These are phyloP conservation scores for Trichopria drosophilae DNA, from an alignment of 2,888 invertebrate species.

Conservation along the genomic window DNA sequence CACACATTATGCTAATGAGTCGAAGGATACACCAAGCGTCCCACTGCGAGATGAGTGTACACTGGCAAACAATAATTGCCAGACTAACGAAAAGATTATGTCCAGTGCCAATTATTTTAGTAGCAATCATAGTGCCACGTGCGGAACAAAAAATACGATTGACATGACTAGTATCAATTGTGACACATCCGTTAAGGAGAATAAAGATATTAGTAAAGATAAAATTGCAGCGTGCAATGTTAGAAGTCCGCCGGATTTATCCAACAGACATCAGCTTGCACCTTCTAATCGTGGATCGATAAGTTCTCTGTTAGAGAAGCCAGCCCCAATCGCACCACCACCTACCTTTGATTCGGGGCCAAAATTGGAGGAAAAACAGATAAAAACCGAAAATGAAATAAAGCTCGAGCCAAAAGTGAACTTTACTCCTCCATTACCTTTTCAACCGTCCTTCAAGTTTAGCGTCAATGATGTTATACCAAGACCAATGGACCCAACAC, in stretches of 20 bases:
- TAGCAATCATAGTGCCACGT: constrained; percentile 30
- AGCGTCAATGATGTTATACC: constrained; percentile 44
- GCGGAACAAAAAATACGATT: too few species aligned
- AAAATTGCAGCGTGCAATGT: too few species aligned
- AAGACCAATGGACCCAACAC: constrained; percentile 44
- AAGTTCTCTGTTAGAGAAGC: too few species aligned
- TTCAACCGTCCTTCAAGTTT: constrained; percentile 47
- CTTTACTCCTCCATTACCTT: constrained; percentile 39
- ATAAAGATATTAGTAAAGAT: too few species aligned
- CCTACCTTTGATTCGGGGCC: not conserved
- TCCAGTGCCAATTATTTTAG: constrained; percentile 38
- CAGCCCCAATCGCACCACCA: too few species aligned
- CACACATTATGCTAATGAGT: constrained; percentile 32
- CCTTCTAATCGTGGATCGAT: too few species aligned
- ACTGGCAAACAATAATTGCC: constrained; percentile 5
- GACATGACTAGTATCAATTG: too few species aligned
- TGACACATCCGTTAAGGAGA: constrained; percentile 8
- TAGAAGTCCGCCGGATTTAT: too few species aligned
- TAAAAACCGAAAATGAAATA: constrained; percentile 36
- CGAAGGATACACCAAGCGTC: constrained; percentile 23
- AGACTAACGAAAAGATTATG: constrained; percentile 28
- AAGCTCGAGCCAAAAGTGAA: constrained; percentile 35
- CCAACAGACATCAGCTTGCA: too few species aligned
- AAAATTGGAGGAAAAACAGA: constrained; percentile 32
- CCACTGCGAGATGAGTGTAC: constrained; percentile 18